Base-by-base conservation (phyloP, 2,888 invertebrate species). In the Pheosia tremula region DNA sequence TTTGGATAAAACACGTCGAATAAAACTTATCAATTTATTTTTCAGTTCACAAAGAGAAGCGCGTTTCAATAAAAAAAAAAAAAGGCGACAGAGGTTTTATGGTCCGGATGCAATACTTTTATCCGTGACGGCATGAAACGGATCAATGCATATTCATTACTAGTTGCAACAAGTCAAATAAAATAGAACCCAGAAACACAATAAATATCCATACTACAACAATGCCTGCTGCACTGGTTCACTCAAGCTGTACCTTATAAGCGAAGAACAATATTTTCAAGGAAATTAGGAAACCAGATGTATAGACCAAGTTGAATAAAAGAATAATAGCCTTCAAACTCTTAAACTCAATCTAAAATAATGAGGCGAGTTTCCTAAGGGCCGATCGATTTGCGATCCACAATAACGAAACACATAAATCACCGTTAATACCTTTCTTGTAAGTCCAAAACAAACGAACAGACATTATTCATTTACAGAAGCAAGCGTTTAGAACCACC, bases 361-460 rank as follows among this genome's bases (percentile, higher is more conserved):
- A 69, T 71, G 63, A 62, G 61, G 52, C 10, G 66, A 67, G 62
- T 68, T 69, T 56, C 59, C 10, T 57, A 58, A 61, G 59, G 58
- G 66, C 57, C 52, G 45, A 68, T 72, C 67, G 63, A 67, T 61
- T 69, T 58, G 61, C 65, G 56, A 67, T 71, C 62, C 54, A 68
- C 64, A 68, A 63, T 66, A 72, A 66, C 63, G 63, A 69, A 75
- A 69, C 69, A 69, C 64, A 76, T 80, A 69, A 74, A 77, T 78
- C 76, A 75, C 63, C 56, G 62, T 62, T 71, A 68, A 73, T 70
- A 71, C 69, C 60, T 67, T 71, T 72, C 69, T 71, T 63, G 68
- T 63, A 61, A 64, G 64, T 36, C 50, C 60, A 57, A 71, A 66
- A 74, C 64, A 71, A 72, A 69, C 64, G 64, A 57, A 64, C 56